Evolutionary conservation across 2,888 invertebrate genomes (phyloP).

Genomic region (Eilema griseolum): DNA sequence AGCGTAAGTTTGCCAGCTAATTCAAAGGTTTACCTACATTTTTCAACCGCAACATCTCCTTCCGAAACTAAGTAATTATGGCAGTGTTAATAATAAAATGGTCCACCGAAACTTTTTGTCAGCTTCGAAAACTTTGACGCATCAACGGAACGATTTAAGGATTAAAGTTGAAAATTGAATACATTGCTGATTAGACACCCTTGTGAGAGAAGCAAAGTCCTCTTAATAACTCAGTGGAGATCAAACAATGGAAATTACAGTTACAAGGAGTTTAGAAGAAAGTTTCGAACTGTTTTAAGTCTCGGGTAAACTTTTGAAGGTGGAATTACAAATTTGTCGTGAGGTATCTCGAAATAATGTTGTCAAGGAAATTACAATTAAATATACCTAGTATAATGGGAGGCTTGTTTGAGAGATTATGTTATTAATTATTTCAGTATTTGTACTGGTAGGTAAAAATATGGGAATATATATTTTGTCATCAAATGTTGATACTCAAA

Average conservation of each 20-base stretch:
- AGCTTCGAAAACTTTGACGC: constrained; percentile 29
- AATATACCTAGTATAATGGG: neutral
- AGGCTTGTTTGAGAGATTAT: neutral
- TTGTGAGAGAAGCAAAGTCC: constrained; percentile 14
- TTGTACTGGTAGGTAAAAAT: neutral
- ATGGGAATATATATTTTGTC: no score
- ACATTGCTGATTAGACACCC: constrained; percentile 37
- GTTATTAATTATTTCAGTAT: neutral
- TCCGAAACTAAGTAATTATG: constrained; percentile 31
- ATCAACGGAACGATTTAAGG: constrained; percentile 17
- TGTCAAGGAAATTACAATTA: constrained; percentile 6
- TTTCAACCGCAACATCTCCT: constrained; percentile 20
- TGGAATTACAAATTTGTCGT: constrained; percentile 19
- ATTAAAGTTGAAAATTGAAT: constrained; percentile 38
- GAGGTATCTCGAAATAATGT: neutral
- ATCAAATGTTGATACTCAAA: no score
- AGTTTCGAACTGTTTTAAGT: constrained; percentile 18
- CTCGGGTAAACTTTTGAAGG: constrained; percentile 16
- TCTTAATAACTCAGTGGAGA: constrained; percentile 13
- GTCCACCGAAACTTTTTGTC: constrained; percentile 27
- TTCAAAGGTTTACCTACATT: neutral
- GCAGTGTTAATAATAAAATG: constrained; percentile 38
- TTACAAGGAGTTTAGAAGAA: constrained; percentile 10
- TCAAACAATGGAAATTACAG: constrained; percentile 20
- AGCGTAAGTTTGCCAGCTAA: neutral